phyloP scores from a whole-genome alignment of 2,113 vertebrate genomes.

The Pagrus major region DNA sequence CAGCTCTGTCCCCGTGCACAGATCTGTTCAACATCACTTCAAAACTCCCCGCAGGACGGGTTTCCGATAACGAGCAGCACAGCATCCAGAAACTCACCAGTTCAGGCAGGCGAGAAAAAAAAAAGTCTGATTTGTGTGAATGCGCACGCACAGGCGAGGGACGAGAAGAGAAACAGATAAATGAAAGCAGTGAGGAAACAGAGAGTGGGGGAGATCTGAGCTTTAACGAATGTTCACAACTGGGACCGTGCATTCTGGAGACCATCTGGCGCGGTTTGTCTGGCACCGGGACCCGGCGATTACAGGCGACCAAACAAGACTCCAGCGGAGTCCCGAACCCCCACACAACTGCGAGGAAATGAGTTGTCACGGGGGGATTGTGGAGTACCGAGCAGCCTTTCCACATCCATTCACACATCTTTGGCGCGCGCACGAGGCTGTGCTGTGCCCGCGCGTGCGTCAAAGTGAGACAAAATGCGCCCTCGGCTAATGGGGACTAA shows the following conservation, averaged over 20 bases:
- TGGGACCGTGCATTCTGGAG: conserved; percentile 86
- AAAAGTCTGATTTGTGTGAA: conserved; percentile 7
- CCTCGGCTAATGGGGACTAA: not conserved
- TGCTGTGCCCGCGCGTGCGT: not conserved
- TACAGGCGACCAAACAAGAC: conserved; percentile 76
- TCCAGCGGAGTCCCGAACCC: conserved; percentile 58
- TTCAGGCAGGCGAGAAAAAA: not conserved
- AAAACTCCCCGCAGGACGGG: conserved; percentile 76
- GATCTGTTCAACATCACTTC: conserved; percentile 90
- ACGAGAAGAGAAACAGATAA: not conserved
- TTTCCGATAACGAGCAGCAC: conserved; percentile 75
- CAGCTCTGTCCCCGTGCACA: conserved; percentile 90
- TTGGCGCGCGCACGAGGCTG: not conserved
- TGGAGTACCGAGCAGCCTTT: conserved; percentile 44
- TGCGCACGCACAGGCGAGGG: conserved; percentile 7
- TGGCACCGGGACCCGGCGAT: conserved; percentile 89
- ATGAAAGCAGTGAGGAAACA: conserved; percentile 4
- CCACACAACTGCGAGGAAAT: conserved; percentile 69
- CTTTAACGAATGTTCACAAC: conserved; percentile 82
- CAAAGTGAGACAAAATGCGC: not conserved
- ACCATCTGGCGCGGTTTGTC: conserved; percentile 91
- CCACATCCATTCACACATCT: conserved; percentile 42
- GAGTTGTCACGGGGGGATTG: conserved; percentile 65
- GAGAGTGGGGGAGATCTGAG: conserved; percentile 70
- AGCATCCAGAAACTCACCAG: conserved; percentile 11